Evolutionary conservation across 2,888 invertebrate species (phyloP).

Genomic region (Odontothrips loti): DNA sequence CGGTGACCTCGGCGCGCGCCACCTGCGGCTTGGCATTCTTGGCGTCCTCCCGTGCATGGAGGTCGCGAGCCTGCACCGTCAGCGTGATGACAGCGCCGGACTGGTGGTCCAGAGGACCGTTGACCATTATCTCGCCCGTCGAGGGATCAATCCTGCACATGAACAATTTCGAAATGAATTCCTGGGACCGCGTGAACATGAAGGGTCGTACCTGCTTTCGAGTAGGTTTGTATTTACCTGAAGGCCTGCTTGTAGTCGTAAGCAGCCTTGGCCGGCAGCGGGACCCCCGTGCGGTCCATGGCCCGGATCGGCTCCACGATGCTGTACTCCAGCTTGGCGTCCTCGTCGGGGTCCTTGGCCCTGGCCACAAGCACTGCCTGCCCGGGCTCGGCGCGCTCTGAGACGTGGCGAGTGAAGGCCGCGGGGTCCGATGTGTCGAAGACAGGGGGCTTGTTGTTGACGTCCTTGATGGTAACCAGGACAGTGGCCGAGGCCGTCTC

Average conservation of each 20-base stretch:
- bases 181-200: too few relatives aligned
- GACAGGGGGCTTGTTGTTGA: conserved; percentile 76
- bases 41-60: conserved; percentile 53
- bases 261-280: conserved; percentile 56
- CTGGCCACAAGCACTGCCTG: conserved; percentile 59
- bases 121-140: conserved; percentile 65
- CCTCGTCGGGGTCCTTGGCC: conserved; percentile 68
- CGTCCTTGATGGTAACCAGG: conserved; percentile 66
- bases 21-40: conserved; percentile 7
- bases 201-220: too few relatives aligned
- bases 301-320: conserved; percentile 65
- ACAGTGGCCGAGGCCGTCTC: conserved; percentile 75
- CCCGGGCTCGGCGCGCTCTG: conserved; percentile 61
- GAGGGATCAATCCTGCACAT: conserved; percentile 58
- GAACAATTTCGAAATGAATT: background rate
- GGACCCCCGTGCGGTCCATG: conserved; percentile 69
- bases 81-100: conserved; percentile 69
- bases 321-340: conserved; percentile 63
- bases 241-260: conserved; percentile 65
- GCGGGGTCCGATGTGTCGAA: conserved; percentile 62
- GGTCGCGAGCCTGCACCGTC: conserved; percentile 64
- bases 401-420: conserved; percentile 57
- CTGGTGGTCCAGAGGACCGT: conserved; percentile 65
- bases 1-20: conserved; percentile 59
- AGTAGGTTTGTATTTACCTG: conserved; percentile 36